Conservation (phyloP, 2,888 invertebrate genomes). For the Lochmaea crataegi region DNA sequence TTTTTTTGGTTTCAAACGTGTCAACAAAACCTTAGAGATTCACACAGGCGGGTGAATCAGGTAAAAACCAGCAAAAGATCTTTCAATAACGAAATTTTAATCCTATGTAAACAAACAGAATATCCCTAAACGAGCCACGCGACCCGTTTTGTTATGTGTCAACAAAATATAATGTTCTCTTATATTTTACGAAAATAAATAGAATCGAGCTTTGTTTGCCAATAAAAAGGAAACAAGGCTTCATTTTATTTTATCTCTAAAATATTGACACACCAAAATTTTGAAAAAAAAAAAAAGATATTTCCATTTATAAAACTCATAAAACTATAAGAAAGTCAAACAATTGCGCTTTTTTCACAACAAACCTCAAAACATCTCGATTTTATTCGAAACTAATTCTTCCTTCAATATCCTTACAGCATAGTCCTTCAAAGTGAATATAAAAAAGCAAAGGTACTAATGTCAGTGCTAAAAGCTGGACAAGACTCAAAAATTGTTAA, state of each 20-base stretch:
- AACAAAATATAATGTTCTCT: not conserved
- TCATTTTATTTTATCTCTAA: slow-evolving; percentile 26
- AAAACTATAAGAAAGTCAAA: not conserved
- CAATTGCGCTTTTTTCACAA: not conserved
- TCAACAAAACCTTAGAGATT: too few species aligned
- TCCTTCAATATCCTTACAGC: too few species aligned
- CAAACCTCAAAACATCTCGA: not conserved
- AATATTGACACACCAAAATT: slow-evolving; percentile 17
- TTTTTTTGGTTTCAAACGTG: not conserved
- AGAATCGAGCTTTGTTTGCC: slow-evolving; percentile 31
- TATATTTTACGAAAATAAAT: not conserved
- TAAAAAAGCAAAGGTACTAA: too few species aligned
- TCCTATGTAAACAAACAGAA: not conserved
- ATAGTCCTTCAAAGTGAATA: too few species aligned
- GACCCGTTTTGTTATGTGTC: not conserved
- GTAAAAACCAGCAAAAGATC: not conserved
- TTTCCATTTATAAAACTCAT: not conserved
- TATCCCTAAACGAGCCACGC: not conserved
- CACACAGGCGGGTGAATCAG: not conserved
- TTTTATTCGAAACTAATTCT: too few species aligned
- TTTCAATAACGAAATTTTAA: not conserved
- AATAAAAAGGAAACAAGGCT: slow-evolving; percentile 39
- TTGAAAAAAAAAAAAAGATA: not conserved
- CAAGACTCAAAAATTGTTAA: too few species aligned
- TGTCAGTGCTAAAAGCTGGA: too few species aligned